phyloP scores from a whole-genome alignment of 2,113 vertebrate genomes.

The Pollimyrus isidori region DNA sequence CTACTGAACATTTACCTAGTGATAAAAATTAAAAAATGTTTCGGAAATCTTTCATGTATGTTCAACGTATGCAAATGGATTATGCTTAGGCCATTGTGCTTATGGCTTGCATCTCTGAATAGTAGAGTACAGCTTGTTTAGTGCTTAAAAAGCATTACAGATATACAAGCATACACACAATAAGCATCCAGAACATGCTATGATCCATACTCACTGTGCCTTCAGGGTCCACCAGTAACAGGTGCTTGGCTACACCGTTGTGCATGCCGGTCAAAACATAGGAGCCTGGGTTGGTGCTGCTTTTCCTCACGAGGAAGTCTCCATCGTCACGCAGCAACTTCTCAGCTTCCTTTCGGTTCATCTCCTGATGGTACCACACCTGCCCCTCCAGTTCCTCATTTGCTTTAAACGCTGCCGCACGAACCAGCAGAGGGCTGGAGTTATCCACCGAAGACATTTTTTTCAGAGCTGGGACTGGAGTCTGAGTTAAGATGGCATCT shows the following conservation, averaged over 20 bases:
- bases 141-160: not conserved
- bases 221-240: constrained; percentile 89
- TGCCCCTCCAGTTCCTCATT: constrained; percentile 75
- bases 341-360: constrained; percentile 90
- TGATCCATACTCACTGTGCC: constrained; percentile 66
- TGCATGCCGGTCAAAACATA: constrained; percentile 95
- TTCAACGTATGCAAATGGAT: not conserved
- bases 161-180: too few relatives aligned
- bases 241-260: constrained; percentile 83
- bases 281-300: constrained; percentile 85
- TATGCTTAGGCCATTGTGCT: not conserved
- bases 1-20: not conserved
- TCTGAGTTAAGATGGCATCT: constrained; percentile 79
- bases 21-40: not conserved
- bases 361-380: constrained; percentile 85
- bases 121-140: not conserved
- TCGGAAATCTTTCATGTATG: not conserved
- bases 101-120: not conserved
- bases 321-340: constrained; percentile 79
- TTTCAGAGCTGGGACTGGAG: constrained; percentile 51
- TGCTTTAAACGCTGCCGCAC: constrained; percentile 54
- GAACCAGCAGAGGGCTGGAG: constrained; percentile 72
- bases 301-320: constrained; percentile 93
- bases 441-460: constrained; percentile 72
- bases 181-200: not conserved